phyloP scores from a whole-genome alignment of 2,797 vertebrate species.

The Neosalanx taihuensis region DNA sequence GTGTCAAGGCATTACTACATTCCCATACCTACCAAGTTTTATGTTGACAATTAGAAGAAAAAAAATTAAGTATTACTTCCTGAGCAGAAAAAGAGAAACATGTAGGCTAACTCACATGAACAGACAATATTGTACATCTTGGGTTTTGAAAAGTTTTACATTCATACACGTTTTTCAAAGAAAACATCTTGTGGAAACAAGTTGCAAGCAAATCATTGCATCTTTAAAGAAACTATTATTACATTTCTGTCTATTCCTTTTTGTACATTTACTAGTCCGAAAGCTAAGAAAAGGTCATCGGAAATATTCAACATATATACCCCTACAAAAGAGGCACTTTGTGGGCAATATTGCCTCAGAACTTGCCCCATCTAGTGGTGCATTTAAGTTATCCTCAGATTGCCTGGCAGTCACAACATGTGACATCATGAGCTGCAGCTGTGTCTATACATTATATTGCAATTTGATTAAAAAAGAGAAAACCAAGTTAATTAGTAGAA shows the following conservation, averaged over 20 bases:
- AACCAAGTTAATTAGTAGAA: not conserved
- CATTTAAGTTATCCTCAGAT: not conserved
- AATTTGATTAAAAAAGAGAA: not conserved
- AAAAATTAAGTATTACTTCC: too few relatives aligned
- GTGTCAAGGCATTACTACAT: not conserved
- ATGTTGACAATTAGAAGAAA: too few relatives aligned
- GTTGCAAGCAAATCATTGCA: not conserved
- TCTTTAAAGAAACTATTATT: not conserved
- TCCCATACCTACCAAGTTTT: too few relatives aligned
- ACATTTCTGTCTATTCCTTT: not conserved
- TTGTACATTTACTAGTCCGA: not conserved
- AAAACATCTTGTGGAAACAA: not conserved
- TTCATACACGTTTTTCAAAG: not conserved
- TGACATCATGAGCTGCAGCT: not conserved
- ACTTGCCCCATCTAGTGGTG: constrained; percentile 49
- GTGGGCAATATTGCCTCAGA: not conserved
- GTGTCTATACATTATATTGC: not conserved
- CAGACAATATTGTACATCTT: too few relatives aligned
- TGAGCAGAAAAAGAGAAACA: too few relatives aligned
- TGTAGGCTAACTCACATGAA: too few relatives aligned
- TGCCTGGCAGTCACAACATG: not conserved
- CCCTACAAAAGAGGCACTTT: not conserved
- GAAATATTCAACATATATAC: not conserved
- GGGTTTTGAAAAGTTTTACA: not conserved
- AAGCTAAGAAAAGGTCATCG: too few relatives aligned